phyloP scores from a whole-genome alignment of 1,140 invertebrate species.

The Bombus huntii region DNA sequence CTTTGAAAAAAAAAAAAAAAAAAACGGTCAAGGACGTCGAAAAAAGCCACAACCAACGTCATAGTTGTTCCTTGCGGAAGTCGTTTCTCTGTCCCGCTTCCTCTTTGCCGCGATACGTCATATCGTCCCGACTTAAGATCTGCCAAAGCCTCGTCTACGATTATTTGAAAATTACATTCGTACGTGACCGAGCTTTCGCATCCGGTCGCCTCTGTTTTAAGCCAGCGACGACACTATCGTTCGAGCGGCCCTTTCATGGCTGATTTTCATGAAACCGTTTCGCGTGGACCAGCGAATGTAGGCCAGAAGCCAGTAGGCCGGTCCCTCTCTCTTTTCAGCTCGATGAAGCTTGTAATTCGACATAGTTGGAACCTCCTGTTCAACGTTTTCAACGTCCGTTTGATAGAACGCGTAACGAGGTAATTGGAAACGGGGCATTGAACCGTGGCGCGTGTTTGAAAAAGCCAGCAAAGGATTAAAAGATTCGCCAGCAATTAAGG shows the following conservation, averaged over 20 bases:
- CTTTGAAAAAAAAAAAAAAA: too few relatives aligned
- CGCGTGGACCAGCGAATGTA: neutral
- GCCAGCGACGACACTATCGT: neutral
- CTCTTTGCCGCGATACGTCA: too few relatives aligned
- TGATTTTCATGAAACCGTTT: neutral
- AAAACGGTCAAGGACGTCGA: too few relatives aligned
- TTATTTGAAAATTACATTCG: neutral
- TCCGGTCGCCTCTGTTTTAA: neutral
- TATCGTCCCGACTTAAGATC: neutral
- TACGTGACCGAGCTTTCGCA: neutral
- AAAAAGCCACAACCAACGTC: too few relatives aligned
- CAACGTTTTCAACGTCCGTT: neutral
- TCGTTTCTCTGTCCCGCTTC: too few relatives aligned
- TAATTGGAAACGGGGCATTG: slow-evolving; percentile 8
- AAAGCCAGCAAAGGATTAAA: slow-evolving; percentile 7
- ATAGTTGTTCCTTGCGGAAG: too few relatives aligned
- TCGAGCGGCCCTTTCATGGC: neutral
- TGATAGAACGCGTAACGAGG: slow-evolving; percentile 9
- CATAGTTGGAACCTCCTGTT: neutral
- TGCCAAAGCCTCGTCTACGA: neutral
- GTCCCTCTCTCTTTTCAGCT: neutral
- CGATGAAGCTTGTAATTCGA: slow-evolving; percentile 14
- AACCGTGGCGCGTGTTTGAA: neutral
- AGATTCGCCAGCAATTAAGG: slow-evolving; percentile 30
- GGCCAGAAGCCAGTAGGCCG: neutral